Evolutionary conservation across 2,113 vertebrate species (phyloP), one percentile per base, ranked within the genome.

Genomic region (Mesoclemmys tuberculata): DNA sequence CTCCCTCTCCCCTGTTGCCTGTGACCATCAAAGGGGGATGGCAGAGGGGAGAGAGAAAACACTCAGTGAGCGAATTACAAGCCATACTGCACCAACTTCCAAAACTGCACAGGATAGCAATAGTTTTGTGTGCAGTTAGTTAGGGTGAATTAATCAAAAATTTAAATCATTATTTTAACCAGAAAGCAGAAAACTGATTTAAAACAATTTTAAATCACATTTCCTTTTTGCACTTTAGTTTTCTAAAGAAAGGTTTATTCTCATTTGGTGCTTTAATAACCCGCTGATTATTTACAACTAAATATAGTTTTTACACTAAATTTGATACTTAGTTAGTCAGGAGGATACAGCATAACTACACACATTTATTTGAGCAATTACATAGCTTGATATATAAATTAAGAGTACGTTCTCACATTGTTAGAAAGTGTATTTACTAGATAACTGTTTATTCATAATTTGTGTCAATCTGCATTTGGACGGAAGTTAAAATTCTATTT

Each of bases 1-100:
- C 68, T 87, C 82, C 18, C 26, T 86, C 38, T 64, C 31, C 79
- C 93, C 97, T 90, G 31, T 5, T 51, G 94, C 94, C 97, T 98
- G 38, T 38, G 68, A 88, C 52, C 31, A 85, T 85, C 81, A 94
- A 95, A 94, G 27, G 87, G 92, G 68, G 24, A 90, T 82, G 29
- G 41, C 5, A 75, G 41, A 75, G 22, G 12, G 6, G 24, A 46
- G 64, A 93, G 87, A 19, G 88, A 86, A 77, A 16, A 1, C 0
- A 0, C 24, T 19, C 26, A 90, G 4, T 5, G 9, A 35, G 13
- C 4, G 5, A 78, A 68, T 44, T 1, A 3, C 38, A 87, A 84
- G 14, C 3, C 38, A 93, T 8, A 5, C 35, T 90, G 81, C n/a
- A 87, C 49, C 2, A 8, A 46, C 74, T 38, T 82, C n/a, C 6